Conservation (phyloP, 2,888 invertebrate species). For the Chorisops tibialis region DNA sequence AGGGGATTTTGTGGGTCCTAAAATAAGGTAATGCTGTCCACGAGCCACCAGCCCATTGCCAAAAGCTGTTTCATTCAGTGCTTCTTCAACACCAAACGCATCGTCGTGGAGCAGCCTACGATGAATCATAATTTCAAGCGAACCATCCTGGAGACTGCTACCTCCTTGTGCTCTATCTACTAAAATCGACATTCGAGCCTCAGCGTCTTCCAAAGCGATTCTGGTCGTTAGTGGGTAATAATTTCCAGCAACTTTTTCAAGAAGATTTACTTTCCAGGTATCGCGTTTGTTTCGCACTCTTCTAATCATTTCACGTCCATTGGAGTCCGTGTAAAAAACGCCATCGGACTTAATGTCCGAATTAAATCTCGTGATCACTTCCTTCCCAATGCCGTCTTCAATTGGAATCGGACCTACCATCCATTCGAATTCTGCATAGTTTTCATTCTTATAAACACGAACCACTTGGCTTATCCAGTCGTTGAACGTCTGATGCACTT, state of each 20-base stretch:
- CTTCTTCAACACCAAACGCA: constrained; percentile 87
- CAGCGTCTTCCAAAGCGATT: constrained; percentile 64
- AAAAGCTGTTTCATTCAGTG: constrained; percentile 76
- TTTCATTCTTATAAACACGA: constrained; percentile 61
- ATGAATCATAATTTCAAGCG: constrained; percentile 79
- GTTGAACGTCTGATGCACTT: constrained; percentile 57
- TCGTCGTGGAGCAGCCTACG: constrained; percentile 82
- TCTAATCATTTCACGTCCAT: constrained; percentile 81
- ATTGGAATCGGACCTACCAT: constrained; percentile 73
- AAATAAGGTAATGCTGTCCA: constrained; percentile 63
- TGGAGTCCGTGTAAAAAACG: constrained; percentile 88
- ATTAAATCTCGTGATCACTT: constrained; percentile 74
- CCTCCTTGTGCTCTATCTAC: constrained; percentile 83
- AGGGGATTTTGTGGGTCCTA: constrained; percentile 45
- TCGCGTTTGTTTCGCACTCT: constrained; percentile 67
- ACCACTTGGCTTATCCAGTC: constrained; percentile 73
- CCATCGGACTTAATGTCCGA: constrained; percentile 62
- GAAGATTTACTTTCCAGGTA: constrained; percentile 66
- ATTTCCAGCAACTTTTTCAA: constrained; percentile 77
- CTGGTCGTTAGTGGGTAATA: constrained; percentile 91
- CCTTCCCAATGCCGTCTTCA: constrained; percentile 68
- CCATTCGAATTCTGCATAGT: constrained; percentile 69
- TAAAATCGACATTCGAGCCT: constrained; percentile 51
- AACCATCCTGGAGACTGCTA: constrained; percentile 68
- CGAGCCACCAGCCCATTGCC: constrained; percentile 67